Evolutionary conservation across 2,888 invertebrate genomes (phyloP).

Genomic region (Osmoderma eremita): DNA sequence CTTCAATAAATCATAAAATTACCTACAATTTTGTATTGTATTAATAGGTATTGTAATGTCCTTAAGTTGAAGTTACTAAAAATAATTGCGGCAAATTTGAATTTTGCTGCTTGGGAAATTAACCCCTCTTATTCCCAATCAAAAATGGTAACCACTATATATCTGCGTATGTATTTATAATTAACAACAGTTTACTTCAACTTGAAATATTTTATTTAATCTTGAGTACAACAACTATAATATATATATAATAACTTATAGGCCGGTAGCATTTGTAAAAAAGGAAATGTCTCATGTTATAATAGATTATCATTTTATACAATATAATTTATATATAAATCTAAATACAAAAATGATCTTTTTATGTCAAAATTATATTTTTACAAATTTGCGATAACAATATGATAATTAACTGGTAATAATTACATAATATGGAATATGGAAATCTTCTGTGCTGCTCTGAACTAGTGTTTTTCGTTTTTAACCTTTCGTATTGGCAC

Average conservation of each 20-base stretch:
- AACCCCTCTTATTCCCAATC: too few species aligned
- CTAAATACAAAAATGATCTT: slow-evolving; percentile 42
- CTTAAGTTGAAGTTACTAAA: too few species aligned
- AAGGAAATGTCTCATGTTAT: slow-evolving; percentile 36
- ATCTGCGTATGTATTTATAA: background rate
- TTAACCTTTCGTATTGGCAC: slow-evolving; percentile 32
- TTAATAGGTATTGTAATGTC: too few species aligned
- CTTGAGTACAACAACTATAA: slow-evolving; percentile 43
- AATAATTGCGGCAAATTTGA: too few species aligned
- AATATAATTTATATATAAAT: slow-evolving; percentile 37
- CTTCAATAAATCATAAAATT: too few species aligned
- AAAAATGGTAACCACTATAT: background rate
- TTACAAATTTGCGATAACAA: slow-evolving; percentile 45
- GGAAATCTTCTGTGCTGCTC: slow-evolving; percentile 40
- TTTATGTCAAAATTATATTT: slow-evolving; percentile 38
- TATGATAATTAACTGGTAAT: slow-evolving; percentile 41
- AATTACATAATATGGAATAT: slow-evolving; percentile 39
- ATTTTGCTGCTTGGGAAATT: too few species aligned
- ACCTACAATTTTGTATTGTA: too few species aligned
- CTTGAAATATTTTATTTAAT: slow-evolving; percentile 49
- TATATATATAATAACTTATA: slow-evolving; percentile 47
- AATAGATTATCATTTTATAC: slow-evolving; percentile 30
- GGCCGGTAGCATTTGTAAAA: slow-evolving; percentile 47
- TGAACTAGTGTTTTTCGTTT: slow-evolving; percentile 42
- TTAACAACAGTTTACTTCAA: slow-evolving; percentile 19